Base-by-base conservation (phyloP, 2,797 vertebrate genomes). In the Siniperca obscura region DNA sequence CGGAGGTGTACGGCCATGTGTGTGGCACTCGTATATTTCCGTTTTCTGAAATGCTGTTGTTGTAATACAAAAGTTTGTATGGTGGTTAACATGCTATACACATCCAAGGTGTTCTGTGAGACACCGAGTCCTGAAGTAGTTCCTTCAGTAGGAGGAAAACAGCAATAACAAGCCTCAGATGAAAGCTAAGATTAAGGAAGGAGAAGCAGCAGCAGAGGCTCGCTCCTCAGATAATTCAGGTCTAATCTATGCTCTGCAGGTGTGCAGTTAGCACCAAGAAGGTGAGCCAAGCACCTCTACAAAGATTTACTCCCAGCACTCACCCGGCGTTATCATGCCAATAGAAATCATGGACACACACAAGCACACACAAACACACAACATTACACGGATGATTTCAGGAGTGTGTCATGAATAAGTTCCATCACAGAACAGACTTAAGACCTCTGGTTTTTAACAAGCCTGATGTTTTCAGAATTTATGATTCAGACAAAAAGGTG, bases 201-300 rank as follows among this genome's bases (percentile, higher is more conserved):
- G 72, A 80, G 83, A 90, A 81, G 88, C 70, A 66, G 87, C 89
- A 81, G 87, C 85, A 67, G 78, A 90, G 71, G 84, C 87, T 87
- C 70, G 3, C 87, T 87, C 84, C 87, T 86, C 86, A 76, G 89
- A 93, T 92, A 93, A 92, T 93, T 91, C 90, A 88, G 76, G 57
- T 92, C 89, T 95, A 95, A 95, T 94, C 94, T 92, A 85, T 80
- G 87, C 88, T 91, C 66, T 91, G 93, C 93, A 94, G 93, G 93
- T 94, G 83, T 87, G 89, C 89, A 83, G 85, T 87, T 87, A 86
- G 83, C 77, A 80, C 67, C 86, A 57, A 77, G 84, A 89, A 86
- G 85, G 84, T 87, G 87, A 89, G 82, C 79, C 88, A 84, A 79
- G 84, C 77, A 83, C 79, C 75, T 83, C 76, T 25, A 17, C 81